Conservation (phyloP, 1,140 invertebrate genomes). For the Zaprionus lachaisei region DNA sequence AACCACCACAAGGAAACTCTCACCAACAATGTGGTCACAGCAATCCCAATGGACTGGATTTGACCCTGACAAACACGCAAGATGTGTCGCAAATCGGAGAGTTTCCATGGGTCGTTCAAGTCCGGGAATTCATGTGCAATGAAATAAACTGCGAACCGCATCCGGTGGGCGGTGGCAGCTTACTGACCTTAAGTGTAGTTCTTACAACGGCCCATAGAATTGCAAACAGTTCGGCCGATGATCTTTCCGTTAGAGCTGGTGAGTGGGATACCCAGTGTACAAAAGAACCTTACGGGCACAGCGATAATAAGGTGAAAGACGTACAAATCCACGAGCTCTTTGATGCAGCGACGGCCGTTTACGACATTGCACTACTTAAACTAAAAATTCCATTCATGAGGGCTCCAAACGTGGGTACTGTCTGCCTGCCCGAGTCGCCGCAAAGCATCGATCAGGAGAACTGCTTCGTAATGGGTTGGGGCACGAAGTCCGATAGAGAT, state of each 20-base stretch:
- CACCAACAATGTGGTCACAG: not conserved
- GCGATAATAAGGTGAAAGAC: not conserved
- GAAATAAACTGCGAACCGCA: conserved; percentile 57
- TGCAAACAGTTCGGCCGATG: conserved; percentile 81
- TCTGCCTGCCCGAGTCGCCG: not conserved
- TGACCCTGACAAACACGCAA: conserved; percentile 51
- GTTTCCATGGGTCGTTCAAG: conserved; percentile 94
- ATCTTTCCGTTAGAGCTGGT: conserved; percentile 14
- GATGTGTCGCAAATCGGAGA: conserved; percentile 88
- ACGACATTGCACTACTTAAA: not conserved
- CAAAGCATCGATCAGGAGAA: not conserved
- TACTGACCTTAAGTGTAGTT: conserved; percentile 87
- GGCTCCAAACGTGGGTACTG: not conserved
- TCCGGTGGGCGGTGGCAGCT: conserved; percentile 87
- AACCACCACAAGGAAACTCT: not conserved
- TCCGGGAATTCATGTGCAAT: conserved; percentile 86
- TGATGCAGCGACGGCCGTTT: not conserved
- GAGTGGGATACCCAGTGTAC: not conserved
- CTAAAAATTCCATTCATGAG: not conserved
- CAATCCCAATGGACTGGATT: not conserved
- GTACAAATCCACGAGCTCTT: not conserved
- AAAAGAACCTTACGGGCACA: not conserved
- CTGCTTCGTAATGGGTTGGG: not conserved
- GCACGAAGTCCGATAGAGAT: not conserved
- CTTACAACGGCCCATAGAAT: conserved; percentile 89